Evolutionary conservation across 30 jellyfish, hydroid and myxozoan species (phyloP).

Genomic region (Aurelia aurita): DNA sequence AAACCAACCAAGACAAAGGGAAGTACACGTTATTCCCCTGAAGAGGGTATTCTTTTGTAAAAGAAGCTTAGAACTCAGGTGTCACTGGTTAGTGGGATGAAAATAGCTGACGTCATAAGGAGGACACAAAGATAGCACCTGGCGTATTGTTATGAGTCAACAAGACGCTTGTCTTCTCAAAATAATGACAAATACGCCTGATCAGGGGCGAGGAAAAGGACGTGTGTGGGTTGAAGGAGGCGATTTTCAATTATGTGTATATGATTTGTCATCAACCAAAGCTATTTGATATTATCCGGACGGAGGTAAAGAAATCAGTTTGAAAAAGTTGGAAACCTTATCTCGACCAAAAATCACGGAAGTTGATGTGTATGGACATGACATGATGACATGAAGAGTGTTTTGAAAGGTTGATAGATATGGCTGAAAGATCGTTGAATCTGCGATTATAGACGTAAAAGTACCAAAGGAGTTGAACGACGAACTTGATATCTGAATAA

Average conservation of each 20-base stretch:
- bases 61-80: no score
- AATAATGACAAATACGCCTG: no score
- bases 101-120: not conserved
- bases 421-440: no score
- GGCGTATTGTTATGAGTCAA: slow-evolving; percentile 5
- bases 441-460: no score
- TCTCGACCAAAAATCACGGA: slow-evolving; percentile 8
- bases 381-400: no score
- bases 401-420: no score
- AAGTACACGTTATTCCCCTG: no score
- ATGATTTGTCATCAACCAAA: not conserved
- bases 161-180: not conserved
- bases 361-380: not conserved
- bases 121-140: not conserved
- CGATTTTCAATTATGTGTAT: not conserved
- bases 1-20: no score
- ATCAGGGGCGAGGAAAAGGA: not conserved
- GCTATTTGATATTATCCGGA: slow-evolving; percentile 3
- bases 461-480: no score
- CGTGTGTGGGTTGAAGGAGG: not conserved
- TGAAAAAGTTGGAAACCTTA: not conserved
- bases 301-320: not conserved
- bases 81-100: no score
- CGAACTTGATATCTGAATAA: no score
- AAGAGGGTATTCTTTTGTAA: no score